Evolutionary conservation across 1,140 invertebrate species (phyloP).

Genomic region (Neomicropteryx cornuta): DNA sequence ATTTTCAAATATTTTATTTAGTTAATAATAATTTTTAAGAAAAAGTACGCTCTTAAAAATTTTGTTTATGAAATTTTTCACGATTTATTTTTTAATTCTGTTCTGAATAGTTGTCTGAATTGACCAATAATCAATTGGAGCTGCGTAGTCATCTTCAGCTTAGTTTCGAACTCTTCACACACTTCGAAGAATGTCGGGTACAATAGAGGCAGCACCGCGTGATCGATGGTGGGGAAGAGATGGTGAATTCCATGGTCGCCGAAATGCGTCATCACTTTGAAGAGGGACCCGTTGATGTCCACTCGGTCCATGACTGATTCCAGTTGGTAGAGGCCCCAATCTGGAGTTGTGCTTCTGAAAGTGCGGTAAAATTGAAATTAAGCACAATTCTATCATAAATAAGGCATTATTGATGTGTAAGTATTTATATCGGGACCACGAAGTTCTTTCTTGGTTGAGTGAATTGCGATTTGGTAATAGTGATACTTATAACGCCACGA

Average conservation of each 20-base stretch:
- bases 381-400: too few species aligned
- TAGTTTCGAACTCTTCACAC: constrained; percentile 55
- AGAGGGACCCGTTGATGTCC: constrained; percentile 56
- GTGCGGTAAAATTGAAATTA: too few species aligned
- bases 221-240: constrained; percentile 73
- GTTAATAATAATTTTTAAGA: too few species aligned
- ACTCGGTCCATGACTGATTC: constrained; percentile 57
- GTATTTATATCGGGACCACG: too few species aligned
- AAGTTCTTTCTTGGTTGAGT: too few species aligned
- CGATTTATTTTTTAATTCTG: constrained; percentile 25
- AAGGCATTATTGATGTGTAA: too few species aligned
- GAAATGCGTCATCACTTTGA: constrained; percentile 59
- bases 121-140: constrained; percentile 55
- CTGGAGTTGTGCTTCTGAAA: constrained; percentile 20
- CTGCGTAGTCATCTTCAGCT: constrained; percentile 40
- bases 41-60: too few species aligned
- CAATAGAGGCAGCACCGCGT: constrained; percentile 53
- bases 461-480: too few species aligned
- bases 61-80: too few species aligned
- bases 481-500: too few species aligned
- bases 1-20: too few species aligned
- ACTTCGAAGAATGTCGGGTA: constrained; percentile 54
- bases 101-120: constrained; percentile 52
- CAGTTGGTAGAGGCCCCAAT: constrained; percentile 66
- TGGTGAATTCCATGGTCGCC: constrained; percentile 74